phyloP scores from a whole-genome alignment of 1,140 invertebrate genomes.

The Dendroctonus ponderosae region DNA sequence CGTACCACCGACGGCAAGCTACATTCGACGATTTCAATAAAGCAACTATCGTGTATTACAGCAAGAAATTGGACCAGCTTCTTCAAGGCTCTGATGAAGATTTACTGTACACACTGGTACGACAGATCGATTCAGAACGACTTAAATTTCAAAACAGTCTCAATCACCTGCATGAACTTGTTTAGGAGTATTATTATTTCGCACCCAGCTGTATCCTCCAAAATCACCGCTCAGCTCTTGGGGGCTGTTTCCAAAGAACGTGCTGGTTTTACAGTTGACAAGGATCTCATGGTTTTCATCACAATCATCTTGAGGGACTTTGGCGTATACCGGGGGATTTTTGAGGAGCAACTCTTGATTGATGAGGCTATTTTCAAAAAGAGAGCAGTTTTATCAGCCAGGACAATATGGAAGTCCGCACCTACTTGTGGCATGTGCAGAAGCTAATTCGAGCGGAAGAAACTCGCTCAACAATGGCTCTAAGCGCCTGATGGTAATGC shows the following conservation, averaged over 20 bases:
- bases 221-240: conserved; percentile 86
- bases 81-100: conserved; percentile 95
- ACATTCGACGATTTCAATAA: conserved; percentile 58
- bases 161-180: conserved; percentile 79
- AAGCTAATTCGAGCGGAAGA: conserved; percentile 78
- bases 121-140: conserved; percentile 65
- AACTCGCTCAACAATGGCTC: conserved; percentile 90
- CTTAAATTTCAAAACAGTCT: conserved; percentile 38
- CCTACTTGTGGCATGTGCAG: conserved; percentile 90
- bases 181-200: conserved; percentile 90
- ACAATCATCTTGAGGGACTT: conserved; percentile 93
- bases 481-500: conserved; percentile 84
- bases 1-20: conserved; percentile 58
- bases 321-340: conserved; percentile 90
- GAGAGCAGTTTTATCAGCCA: conserved; percentile 82
- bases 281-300: conserved; percentile 86
- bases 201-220: conserved; percentile 80
- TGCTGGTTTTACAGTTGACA: conserved; percentile 83
- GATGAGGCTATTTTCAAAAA: conserved; percentile 59
- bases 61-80: conserved; percentile 79
- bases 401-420: conserved; percentile 89
- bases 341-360: conserved; percentile 84
- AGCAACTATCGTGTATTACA: conserved; percentile 61
- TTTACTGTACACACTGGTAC: conserved; percentile 89
- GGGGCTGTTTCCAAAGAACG: conserved; percentile 87